Base-by-base conservation (phyloP, 2,797 vertebrate genomes). In the Tachyglossus aculeatus region DNA sequence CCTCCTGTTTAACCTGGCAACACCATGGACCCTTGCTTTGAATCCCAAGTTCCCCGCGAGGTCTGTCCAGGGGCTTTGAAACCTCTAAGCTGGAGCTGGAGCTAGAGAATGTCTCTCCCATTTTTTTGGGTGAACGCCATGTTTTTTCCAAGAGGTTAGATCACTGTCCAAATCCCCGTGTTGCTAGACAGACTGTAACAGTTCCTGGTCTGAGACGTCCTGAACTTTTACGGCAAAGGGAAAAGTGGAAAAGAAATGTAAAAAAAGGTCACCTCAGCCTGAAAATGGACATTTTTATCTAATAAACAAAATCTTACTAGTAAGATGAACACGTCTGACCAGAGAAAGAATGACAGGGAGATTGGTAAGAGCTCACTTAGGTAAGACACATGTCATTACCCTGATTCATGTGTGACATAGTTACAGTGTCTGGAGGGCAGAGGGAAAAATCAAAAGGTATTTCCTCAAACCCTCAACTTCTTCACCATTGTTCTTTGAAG, bases 141-240 rank as follows among this genome's bases (percentile, higher is more conserved):
- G 71, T 82, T 71, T 82, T 84, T 87, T 82, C 72, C 77, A 83
- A 58, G 68, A 83, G 64, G 66, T 81, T 83, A 83, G 77, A 81
- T 83, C 74, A 83, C 68, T 67, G 71, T 65, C 52, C 77, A 54
- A 60, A 67, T 27, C 58, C 58, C 65, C 65, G 55, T 14, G 45
- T 84, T 86, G 79, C 81, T 88, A 78, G 74, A 86, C 80, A 89
- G 79, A 81, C 74, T 75, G 45, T 83, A 87, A 78, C 74, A 78
- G 74, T 78, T 67, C 40, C 80, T 74, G 60, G 22, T 56, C 74
- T 25, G 65, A 88, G 64, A 64, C 67, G 80, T 53, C 59, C 72
- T 86, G 74, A 74, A 83, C 72, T 47, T 58, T 80, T 83, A 64
- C 32, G 62, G 50, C 47, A 78, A 77, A 77, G 63, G 47, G n/a